A percentile compares a stretch with the other conserved stretches of the same genome.
Conservation (phyloP, 2,113 vertebrate species). For the Rhinopomastus cyanomelas region DNA sequence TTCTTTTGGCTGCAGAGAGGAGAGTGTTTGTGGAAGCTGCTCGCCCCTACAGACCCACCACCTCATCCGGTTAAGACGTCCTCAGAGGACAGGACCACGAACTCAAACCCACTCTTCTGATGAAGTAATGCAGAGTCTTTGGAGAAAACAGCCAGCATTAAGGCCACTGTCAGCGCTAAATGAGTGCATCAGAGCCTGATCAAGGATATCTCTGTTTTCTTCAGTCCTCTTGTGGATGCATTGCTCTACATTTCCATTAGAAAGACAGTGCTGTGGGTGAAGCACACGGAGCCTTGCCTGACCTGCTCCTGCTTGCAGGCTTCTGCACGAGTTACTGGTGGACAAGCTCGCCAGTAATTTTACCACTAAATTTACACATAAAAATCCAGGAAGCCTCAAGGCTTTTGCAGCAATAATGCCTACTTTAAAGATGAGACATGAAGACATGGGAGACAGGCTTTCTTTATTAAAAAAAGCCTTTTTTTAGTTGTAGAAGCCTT, state of each 20-base stretch:
- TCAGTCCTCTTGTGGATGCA: neutral
- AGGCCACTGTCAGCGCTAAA: neutral
- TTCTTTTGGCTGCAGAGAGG: neutral
- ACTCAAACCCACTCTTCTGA: neutral
- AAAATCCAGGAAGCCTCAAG: fast-evolving
- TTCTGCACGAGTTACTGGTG: neutral
- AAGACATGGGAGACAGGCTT: neutral
- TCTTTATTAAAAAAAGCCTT: neutral
- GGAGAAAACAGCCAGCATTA: neutral
- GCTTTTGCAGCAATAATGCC: neutral
- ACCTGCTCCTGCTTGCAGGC: neutral
- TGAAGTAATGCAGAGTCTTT: neutral
- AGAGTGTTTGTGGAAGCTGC: neutral
- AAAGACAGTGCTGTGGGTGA: neutral
- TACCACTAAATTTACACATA: neutral
- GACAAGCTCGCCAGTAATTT: neutral
- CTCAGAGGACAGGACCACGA: neutral
- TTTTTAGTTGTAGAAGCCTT: neutral
- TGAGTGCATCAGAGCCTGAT: neutral
- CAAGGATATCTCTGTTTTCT: neutral
- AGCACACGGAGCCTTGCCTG: neutral
- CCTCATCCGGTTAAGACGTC: neutral
- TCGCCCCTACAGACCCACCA: neutral
- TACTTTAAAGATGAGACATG: neutral
- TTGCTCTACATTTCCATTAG: neutral